phyloP scores from a whole-genome alignment of 2,113 vertebrate species.

The Triplophysa rosa region DNA sequence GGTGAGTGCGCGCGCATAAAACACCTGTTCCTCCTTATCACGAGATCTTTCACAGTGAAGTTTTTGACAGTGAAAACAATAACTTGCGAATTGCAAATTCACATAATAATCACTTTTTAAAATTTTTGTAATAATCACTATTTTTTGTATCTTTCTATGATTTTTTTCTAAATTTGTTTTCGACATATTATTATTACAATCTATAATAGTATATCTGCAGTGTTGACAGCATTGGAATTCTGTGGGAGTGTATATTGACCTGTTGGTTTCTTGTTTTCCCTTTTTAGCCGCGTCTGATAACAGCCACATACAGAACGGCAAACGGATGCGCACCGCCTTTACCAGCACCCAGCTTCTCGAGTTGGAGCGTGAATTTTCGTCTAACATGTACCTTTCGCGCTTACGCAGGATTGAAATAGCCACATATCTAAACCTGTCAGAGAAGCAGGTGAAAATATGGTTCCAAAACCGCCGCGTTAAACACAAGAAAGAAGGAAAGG shows the following conservation, averaged over 20 bases:
- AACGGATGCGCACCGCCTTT: conserved; percentile 97
- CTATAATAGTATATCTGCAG: background rate
- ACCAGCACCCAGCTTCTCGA: conserved; percentile 98
- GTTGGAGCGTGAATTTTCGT: conserved; percentile 95
- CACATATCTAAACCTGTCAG: conserved; percentile 94
- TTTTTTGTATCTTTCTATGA: background rate
- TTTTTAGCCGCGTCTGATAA: conserved; percentile 80
- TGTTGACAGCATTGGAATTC: background rate
- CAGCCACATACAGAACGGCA: conserved; percentile 88
- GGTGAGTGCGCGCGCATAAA: conserved; percentile 75
- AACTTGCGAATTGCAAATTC: too few species aligned
- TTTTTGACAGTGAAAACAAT: background rate
- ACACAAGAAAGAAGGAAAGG: conserved; percentile 98
- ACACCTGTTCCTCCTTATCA: conserved; percentile 48
- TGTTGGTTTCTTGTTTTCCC: background rate
- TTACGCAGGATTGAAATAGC: conserved; percentile 96
- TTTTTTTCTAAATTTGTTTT: too few species aligned
- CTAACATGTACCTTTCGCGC: conserved; percentile 98
- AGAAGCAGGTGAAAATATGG: conserved; percentile 99
- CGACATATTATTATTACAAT: background rate
- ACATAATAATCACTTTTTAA: background rate
- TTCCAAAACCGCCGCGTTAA: conserved; percentile 98
- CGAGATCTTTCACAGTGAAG: background rate
- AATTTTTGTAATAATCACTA: too few species aligned
- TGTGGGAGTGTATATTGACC: background rate